Base-by-base conservation (phyloP, 2,888 invertebrate genomes). In the Nephrotoma guestfalica region DNA sequence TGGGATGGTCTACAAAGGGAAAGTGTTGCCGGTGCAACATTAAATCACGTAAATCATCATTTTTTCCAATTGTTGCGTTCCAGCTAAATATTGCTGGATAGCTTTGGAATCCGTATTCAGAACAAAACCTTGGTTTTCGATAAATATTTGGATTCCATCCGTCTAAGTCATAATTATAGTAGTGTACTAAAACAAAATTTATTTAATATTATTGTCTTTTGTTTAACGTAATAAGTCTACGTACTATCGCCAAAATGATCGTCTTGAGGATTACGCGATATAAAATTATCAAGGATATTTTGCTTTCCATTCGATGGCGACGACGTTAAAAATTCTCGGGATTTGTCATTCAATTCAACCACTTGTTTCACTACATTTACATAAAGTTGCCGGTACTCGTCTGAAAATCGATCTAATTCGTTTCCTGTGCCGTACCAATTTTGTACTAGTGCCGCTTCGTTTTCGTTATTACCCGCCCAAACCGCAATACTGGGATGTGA, bases 391-490 rank as follows among this genome's bases (percentile, higher is more conserved):
- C 96, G 91, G 89, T 98, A 99, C 90, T 98, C 98, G 0, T 91
- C 89, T 89, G 94, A 94, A 89, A 95, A 97, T 86, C 92, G 91
- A 0, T 92, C 88, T 88, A 93, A 93, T 13, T 93, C 89, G 0
- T 88, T 86, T 0, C 89, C 88, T 0, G 95, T 95, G 0, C 90
- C 90, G 90, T 96, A 95, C 98, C 98, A 98, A 90, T 96, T 94
- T 83, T 94, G 94, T 85, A 94, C 93, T 6, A 98, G 90, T 0
- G 97, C 98, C 4, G 94, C 96, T 92, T 99, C 99, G 90, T 99
- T 99, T 92, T 99, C 99, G 90, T 99, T 99, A 91, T 99, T 99
- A 4, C 96, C 98, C n/a, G 98, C 96, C 95, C 97, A 98, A 0
- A 98, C 89, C 0, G 96, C 95, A 57, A 99, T 94, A 86, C 96